Evolutionary conservation across 2,888 invertebrate species (phyloP).

Genomic region (Empis livida): DNA sequence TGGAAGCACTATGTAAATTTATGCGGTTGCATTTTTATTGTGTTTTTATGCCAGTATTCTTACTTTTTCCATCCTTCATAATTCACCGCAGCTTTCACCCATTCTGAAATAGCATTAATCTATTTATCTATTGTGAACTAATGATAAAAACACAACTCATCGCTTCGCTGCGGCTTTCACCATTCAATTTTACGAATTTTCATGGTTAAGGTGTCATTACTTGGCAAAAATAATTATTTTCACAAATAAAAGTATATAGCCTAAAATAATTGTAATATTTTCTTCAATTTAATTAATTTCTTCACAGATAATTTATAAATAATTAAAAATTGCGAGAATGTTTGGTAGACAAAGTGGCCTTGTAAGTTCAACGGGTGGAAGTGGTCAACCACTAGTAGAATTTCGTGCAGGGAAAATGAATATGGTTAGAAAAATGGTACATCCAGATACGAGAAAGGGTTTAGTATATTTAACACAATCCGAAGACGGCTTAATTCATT

Average conservation of each 20-base stretch:
- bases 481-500: constrained; percentile 96
- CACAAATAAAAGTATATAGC: too few relatives aligned
- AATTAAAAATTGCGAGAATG: constrained; percentile 20
- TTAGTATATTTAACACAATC: constrained; percentile 89
- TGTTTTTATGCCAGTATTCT: too few relatives aligned
- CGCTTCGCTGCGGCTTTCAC: too few relatives aligned
- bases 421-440: constrained; percentile 76
- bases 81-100: too few relatives aligned
- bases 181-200: not conserved
- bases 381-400: constrained; percentile 84
- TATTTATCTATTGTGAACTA: too few relatives aligned
- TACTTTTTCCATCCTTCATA: too few relatives aligned
- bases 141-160: too few relatives aligned
- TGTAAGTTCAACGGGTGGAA: constrained; percentile 66
- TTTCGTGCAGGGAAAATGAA: constrained; percentile 95
- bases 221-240: too few relatives aligned
- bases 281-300: not conserved
- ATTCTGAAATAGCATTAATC: too few relatives aligned
- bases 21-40: too few relatives aligned
- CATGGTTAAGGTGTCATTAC: too few relatives aligned
- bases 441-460: constrained; percentile 91
- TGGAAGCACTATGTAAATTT: too few relatives aligned
- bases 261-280: not conserved
- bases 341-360: constrained; percentile 43
- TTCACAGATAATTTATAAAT: not conserved